These are phyloP conservation scores for Chinchilla lanigera DNA, from an alignment of 2,113 vertebrate species.

Conservation along the genomic window DNA sequence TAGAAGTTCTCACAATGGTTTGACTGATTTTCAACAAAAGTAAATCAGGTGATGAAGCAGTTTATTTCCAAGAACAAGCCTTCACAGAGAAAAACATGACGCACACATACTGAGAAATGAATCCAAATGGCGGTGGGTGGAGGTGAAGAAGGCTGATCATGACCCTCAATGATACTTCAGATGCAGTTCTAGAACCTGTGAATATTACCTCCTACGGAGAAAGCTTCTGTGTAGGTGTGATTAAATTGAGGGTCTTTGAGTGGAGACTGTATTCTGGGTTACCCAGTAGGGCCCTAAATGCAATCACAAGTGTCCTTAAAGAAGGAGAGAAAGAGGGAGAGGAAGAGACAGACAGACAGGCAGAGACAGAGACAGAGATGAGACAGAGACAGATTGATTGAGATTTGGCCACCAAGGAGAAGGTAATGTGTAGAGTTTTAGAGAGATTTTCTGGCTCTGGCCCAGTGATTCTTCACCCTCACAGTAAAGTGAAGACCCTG, in stretches of 20 bases:
- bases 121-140: background rate
- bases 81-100: background rate
- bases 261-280: background rate
- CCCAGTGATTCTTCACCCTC: background rate
- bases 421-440: background rate
- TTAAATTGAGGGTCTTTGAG: background rate
- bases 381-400: background rate
- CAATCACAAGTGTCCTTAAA: background rate
- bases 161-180: background rate
- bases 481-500: background rate
- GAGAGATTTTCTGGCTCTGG: background rate
- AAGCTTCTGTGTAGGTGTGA: background rate
- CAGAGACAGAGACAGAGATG: background rate
- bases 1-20: conserved; percentile 3
- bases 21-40: background rate
- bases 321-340: background rate
- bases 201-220: background rate
- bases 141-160: background rate
- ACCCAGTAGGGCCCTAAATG: background rate
- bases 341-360: too few species aligned
- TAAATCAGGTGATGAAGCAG: background rate
- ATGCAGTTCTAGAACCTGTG: background rate
- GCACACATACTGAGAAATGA: background rate
- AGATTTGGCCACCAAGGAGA: background rate
- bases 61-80: background rate